phyloP scores from a whole-genome alignment of 2,113 vertebrate genomes.

The Gymnorhina tibicen region DNA sequence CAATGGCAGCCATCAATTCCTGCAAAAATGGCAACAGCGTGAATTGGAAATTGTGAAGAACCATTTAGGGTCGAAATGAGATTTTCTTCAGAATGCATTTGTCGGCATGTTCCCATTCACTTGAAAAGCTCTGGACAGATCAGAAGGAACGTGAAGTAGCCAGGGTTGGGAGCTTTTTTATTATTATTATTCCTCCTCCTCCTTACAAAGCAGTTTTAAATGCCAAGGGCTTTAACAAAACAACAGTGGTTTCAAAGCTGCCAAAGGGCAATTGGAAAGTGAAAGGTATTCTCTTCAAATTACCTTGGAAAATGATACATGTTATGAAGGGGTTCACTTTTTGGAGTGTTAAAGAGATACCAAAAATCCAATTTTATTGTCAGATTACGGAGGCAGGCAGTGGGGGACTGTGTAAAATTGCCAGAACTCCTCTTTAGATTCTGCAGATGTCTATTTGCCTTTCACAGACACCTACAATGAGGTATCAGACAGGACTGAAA shows the following conservation, averaged over 20 bases:
- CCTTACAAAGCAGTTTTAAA: slow-evolving; percentile 27
- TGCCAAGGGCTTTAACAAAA: slow-evolving; percentile 28
- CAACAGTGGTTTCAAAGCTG: not conserved
- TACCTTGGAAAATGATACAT: slow-evolving; percentile 13
- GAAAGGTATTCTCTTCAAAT: slow-evolving; percentile 44
- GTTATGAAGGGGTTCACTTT: slow-evolving; percentile 10
- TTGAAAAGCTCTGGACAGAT: slow-evolving; percentile 46
- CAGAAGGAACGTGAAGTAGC: slow-evolving; percentile 5
- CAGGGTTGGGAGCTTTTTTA: not conserved
- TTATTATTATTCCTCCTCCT: not conserved
- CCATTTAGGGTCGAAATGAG: slow-evolving; percentile 50
- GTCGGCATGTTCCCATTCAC: not conserved
- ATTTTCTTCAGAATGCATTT: slow-evolving; percentile 58
- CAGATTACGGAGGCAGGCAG: not conserved
- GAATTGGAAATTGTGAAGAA: slow-evolving; percentile 66
- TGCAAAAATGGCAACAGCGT: slow-evolving; percentile 55
- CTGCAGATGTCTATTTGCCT: not conserved
- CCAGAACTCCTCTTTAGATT: not conserved
- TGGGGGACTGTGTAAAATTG: not conserved
- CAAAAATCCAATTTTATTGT: slow-evolving; percentile 32
- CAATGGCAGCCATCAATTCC: slow-evolving; percentile 68
- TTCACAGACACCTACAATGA: not conserved
- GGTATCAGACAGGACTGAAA: not conserved
- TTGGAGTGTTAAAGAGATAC: slow-evolving; percentile 10
- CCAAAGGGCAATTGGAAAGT: slow-evolving; percentile 37